Evolutionary conservation across 2,113 vertebrate genomes (phyloP).

Genomic region (Pampusana beccarii): DNA sequence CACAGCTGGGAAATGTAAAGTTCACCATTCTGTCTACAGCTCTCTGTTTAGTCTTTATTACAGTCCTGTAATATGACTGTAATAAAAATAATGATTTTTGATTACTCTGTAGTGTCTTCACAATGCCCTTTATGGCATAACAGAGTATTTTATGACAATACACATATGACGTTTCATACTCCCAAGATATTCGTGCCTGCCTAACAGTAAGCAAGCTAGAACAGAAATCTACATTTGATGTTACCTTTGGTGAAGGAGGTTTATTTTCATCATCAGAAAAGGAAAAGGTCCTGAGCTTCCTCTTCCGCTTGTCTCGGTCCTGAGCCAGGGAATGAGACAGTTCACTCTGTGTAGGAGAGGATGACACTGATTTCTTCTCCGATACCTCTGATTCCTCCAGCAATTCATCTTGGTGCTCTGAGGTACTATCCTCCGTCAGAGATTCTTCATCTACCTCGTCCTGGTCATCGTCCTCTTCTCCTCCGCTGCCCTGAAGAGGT

Average conservation of each 20-base stretch:
- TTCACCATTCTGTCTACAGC: neutral
- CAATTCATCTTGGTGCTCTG: constrained; percentile 89
- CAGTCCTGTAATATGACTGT: neutral
- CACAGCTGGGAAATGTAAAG: neutral
- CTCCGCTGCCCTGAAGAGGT: constrained; percentile 85
- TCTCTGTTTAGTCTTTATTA: neutral
- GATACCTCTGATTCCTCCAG: constrained; percentile 93
- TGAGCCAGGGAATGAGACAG: constrained; percentile 73
- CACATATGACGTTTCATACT: rapidly evolving
- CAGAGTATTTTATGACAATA: neutral
- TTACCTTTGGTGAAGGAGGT: constrained; percentile 93
- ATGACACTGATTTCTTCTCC: constrained; percentile 87
- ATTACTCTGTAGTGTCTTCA: neutral
- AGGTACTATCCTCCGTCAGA: constrained; percentile 89
- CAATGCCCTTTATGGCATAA: neutral
- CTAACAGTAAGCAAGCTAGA: neutral
- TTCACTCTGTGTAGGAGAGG: constrained; percentile 87
- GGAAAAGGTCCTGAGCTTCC: constrained; percentile 86
- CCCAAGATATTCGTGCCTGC: neutral
- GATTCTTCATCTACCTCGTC: constrained; percentile 89
- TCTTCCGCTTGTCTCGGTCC: constrained; percentile 80
- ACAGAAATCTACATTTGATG: neutral
- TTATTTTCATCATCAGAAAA: constrained; percentile 94
- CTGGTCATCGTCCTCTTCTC: constrained; percentile 90
- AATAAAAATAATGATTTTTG: neutral